Conservation (phyloP, 30 jellyfish, hydroid and myxozoan species). For the Aurelia sp. region DNA sequence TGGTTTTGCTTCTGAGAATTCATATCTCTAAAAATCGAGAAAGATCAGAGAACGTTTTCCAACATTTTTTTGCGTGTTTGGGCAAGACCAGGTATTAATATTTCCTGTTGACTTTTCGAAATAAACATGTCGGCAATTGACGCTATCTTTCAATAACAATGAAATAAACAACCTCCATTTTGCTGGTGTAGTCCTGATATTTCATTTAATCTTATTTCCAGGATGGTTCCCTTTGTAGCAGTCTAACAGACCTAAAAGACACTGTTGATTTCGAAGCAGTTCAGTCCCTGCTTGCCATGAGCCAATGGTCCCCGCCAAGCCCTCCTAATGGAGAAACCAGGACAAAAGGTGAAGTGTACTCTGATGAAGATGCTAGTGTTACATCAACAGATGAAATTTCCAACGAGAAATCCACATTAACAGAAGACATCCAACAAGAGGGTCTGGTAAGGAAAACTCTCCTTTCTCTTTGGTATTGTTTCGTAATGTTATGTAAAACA, state of each 20-base stretch:
- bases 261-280: conserved; percentile 72
- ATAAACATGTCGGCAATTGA: not conserved
- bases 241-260: not conserved
- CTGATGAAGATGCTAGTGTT: not conserved
- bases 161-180: too few relatives aligned
- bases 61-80: too few relatives aligned
- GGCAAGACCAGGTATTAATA: not conserved
- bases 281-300: conserved; percentile 74
- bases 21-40: too few relatives aligned
- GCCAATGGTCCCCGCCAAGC: conserved; percentile 84
- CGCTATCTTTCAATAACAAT: too few relatives aligned
- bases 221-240: conserved; percentile 1
- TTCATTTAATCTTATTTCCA: not conserved
- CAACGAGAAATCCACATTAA: too few relatives aligned
- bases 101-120: not conserved
- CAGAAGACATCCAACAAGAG: too few relatives aligned
- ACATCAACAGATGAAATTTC: not conserved
- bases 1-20: too few relatives aligned
- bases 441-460: too few relatives aligned
- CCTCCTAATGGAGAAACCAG: conserved; percentile 57
- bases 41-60: too few relatives aligned
- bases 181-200: too few relatives aligned
- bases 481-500: too few relatives aligned
- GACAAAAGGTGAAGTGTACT: not conserved
- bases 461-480: too few relatives aligned